phyloP scores from a whole-genome alignment of 2,113 vertebrate species.

The Chitala chitala region DNA sequence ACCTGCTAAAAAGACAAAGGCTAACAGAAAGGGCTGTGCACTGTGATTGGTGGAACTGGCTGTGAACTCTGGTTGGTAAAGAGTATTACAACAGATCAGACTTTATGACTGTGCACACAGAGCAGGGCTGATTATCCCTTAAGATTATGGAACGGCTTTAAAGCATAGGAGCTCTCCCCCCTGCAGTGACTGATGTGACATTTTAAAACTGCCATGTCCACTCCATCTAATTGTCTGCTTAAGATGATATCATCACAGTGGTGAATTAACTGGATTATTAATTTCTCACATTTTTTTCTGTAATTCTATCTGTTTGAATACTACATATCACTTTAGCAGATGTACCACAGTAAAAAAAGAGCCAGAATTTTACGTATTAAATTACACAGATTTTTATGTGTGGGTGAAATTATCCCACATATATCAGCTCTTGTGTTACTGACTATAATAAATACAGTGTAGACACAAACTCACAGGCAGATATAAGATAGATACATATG shows the following conservation, averaged over 20 bases:
- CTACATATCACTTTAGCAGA: not conserved
- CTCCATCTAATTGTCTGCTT: not conserved
- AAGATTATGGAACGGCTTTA: not conserved
- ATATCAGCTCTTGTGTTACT: not conserved
- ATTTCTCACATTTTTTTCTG: not conserved
- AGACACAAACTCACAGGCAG: not conserved
- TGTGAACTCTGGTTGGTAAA: no score
- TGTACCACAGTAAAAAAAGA: not conserved
- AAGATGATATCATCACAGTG: not conserved
- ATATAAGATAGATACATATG: not conserved
- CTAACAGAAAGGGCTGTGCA: no score
- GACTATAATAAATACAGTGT: not conserved
- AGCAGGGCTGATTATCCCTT: not conserved
- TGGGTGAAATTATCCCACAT: not conserved
- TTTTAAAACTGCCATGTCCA: not conserved
- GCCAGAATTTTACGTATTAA: slow-evolving; percentile 6
- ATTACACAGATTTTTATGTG: not conserved
- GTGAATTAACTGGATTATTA: not conserved
- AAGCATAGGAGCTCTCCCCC: not conserved
- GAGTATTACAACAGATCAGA: not conserved
- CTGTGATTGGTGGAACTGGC: no score
- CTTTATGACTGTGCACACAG: not conserved
- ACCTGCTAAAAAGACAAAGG: no score
- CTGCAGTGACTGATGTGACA: not conserved
- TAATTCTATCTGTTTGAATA: slow-evolving; percentile 9